Conservation (phyloP, 2,797 vertebrate species). For the Megalops cyprinoides region DNA sequence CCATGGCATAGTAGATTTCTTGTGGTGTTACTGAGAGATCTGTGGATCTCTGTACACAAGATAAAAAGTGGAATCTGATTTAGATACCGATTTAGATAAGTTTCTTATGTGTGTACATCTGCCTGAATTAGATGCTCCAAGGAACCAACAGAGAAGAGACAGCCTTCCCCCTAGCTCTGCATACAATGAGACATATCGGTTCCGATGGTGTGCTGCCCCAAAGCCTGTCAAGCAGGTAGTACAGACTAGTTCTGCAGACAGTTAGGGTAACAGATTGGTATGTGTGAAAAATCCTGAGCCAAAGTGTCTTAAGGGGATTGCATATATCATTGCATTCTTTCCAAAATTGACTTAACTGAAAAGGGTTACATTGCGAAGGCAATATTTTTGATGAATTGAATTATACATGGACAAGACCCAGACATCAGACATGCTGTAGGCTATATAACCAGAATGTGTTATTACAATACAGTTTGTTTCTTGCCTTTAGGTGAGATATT, state of each 20-base stretch:
- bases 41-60: no score
- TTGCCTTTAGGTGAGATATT: neutral
- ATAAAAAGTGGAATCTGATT: no score
- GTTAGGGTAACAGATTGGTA: no score
- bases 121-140: slow-evolving; percentile 37
- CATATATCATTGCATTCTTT: neutral
- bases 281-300: no score
- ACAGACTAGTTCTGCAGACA: neutral
- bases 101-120: neutral
- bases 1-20: no score
- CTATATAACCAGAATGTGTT: no score
- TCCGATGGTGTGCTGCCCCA: slow-evolving; percentile 29
- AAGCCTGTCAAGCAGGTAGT: slow-evolving; percentile 49
- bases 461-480: no score
- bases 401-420: no score
- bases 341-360: neutral
- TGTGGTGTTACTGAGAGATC: no score
- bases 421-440: no score
- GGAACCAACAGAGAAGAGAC: slow-evolving; percentile 14
- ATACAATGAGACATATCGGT: slow-evolving; percentile 48
- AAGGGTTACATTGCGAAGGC: neutral
- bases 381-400: neutral
- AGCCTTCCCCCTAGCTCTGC: slow-evolving; percentile 33
- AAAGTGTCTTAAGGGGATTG: neutral
- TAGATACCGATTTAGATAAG: neutral